Base-by-base conservation (phyloP, 2,113 vertebrate genomes). In the Menura novaehollandiae region DNA sequence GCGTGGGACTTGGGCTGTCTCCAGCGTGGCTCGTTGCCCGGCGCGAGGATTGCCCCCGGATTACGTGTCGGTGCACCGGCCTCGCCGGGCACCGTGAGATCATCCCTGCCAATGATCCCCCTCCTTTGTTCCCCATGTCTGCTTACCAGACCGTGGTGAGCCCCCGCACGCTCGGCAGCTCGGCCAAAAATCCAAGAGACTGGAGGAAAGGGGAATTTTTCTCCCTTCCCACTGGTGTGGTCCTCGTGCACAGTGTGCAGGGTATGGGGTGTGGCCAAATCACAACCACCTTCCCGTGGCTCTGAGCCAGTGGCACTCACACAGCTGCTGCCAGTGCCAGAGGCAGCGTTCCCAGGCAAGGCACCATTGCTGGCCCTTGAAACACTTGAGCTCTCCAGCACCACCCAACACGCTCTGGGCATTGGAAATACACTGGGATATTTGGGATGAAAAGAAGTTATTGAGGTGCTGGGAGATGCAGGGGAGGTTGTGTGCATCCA, bases 221-320 rank as follows among this genome's bases (percentile, higher is more conserved):
- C 49, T 52, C 9, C 10, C 18, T 86, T 85, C 16, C 9, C n/a
- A 52, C 6, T 39, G 7, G 14, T 30, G 46, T 46, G 4, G 2
- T 21, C 19, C 44, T 26, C 9, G 30, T 20, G 32, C 2, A 2
- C 35, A 19, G 43, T 0, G 0, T 23, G 59, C 11, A 32, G 43
- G n/a, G 24, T 7, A 37, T 2, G 17, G 15, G 18, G 72, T 20
- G 72, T 20, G 30, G 39, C 32, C 59, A 73, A 2, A 69, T 41
- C 5, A 30, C 47, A 77, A 35, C 3, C 27, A 27, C n/a, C 21
- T 59, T 64, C 39, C 44, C 15, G n/a, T 2, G 1, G 27, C 32
- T 47, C 22, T 2, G 7, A 87, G 39, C 23, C 6, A 15, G 15
- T 18, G 27, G 12, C 5, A 19, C 18, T 89, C 51, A 56, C 13